These are phyloP conservation scores for Cyphomyrmex costatus DNA, from an alignment of 1,140 invertebrate genomes.

Conservation along the genomic window DNA sequence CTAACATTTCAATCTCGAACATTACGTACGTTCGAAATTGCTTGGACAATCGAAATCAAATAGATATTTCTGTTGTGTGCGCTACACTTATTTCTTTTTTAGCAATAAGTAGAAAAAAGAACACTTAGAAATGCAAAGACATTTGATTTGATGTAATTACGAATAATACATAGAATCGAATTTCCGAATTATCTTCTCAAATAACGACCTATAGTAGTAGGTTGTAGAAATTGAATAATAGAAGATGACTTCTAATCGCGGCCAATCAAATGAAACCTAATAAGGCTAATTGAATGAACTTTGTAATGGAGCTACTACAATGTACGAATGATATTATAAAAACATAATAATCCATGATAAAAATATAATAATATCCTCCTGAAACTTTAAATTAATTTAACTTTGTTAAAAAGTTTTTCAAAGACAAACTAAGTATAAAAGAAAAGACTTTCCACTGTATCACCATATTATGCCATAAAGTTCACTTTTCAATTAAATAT, in stretches of 20 bases:
- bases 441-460: not conserved
- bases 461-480: not conserved
- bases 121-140: slow-evolving; percentile 28
- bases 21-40: not conserved
- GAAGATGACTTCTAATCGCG: slow-evolving; percentile 48
- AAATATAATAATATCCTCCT: slow-evolving; percentile 18
- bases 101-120: not conserved
- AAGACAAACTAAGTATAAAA: not conserved
- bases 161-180: not conserved
- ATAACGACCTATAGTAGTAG: slow-evolving; percentile 39
- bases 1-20: not conserved
- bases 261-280: slow-evolving; percentile 65
- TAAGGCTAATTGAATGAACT: slow-evolving; percentile 2
- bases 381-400: slow-evolving; percentile 7
- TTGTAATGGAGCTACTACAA: not conserved
- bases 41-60: not conserved
- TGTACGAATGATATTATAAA: slow-evolving; percentile 19
- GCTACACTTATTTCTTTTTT: not conserved
- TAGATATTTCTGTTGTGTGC: not conserved
- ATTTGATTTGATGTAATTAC: slow-evolving; percentile 37
- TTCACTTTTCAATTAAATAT: slow-evolving; percentile 3
- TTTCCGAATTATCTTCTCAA: not conserved
- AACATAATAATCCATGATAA: slow-evolving; percentile 14
- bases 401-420: not conserved
- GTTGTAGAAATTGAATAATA: slow-evolving; percentile 30